Evolutionary conservation across 2,797 vertebrate genomes (phyloP).

Genomic region (Sebastiscus albofasciatus): DNA sequence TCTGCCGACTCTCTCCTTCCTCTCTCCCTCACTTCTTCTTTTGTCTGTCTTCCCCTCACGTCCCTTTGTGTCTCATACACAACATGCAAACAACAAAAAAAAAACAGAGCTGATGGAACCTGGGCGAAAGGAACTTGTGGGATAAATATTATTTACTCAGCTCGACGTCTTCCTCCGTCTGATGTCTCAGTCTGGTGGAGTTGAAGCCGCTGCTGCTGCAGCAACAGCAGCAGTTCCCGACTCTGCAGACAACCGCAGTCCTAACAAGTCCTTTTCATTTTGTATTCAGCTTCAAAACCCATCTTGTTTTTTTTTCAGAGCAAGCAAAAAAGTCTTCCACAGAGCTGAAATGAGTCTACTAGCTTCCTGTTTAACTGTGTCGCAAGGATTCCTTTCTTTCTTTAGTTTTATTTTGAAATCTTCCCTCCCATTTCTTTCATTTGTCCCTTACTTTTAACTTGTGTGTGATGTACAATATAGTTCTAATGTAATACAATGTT

Average conservation of each 20-base stretch:
- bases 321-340: background rate
- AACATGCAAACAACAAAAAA: slow-evolving; percentile 1
- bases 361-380: background rate
- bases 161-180: background rate
- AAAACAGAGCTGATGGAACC: background rate
- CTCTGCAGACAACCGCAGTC: background rate
- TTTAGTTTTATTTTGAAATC: background rate
- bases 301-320: background rate
- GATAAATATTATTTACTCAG: background rate
- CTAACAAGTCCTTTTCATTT: slow-evolving; percentile 14
- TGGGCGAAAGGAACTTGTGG: background rate
- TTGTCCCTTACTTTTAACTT: background rate
- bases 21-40: background rate
- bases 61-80: background rate
- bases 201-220: background rate
- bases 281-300: slow-evolving; percentile 11
- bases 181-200: background rate
- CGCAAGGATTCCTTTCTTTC: background rate
- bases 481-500: background rate
- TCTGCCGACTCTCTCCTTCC: slow-evolving; percentile 26
- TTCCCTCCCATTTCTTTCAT: background rate
- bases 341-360: background rate
- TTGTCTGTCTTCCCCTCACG: background rate
- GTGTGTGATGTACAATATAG: background rate
- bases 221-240: background rate